These are phyloP conservation scores for Notodonta ziczac DNA, from an alignment of 2,888 invertebrate genomes.

Conservation along the genomic window DNA sequence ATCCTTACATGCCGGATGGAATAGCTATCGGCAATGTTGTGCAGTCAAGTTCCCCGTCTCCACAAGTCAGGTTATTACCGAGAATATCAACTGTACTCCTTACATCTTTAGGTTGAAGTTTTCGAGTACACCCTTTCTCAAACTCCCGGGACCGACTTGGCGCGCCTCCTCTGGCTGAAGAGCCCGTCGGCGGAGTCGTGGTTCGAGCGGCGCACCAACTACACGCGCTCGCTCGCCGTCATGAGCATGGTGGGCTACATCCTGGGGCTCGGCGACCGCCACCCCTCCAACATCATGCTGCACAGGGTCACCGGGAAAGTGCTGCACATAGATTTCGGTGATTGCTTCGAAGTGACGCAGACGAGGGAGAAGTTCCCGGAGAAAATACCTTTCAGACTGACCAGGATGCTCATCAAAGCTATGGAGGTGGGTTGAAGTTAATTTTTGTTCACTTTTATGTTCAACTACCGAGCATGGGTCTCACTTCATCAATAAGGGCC, in stretches of 20 bases:
- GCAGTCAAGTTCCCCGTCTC: no score
- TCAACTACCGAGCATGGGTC: no score
- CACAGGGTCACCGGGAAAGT: conserved; percentile 98
- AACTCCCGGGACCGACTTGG: conserved; percentile 97
- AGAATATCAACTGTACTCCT: neutral
- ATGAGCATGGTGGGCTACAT: conserved; percentile 99
- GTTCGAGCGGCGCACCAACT: conserved; percentile 99
- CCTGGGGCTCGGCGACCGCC: conserved; percentile 98
- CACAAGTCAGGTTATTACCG: no score
- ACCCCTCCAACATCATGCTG: conserved; percentile 99
- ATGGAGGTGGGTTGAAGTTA: conserved; percentile 88
- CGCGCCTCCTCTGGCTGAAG: conserved; percentile 97
- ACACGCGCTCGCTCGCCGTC: conserved; percentile 97
- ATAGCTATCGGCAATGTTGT: no score
- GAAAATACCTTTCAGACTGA: conserved; percentile 98
- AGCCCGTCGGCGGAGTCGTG: conserved; percentile 99
- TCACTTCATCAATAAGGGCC: no score
- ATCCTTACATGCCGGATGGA: no score
- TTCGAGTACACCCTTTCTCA: conserved; percentile 98
- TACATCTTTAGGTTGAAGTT: conserved; percentile 89
- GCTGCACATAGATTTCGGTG: conserved; percentile 99
- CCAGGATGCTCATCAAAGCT: conserved; percentile 98
- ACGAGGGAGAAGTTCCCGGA: conserved; percentile 99
- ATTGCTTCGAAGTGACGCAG: conserved; percentile 99
- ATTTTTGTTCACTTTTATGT: neutral